These are phyloP conservation scores for Sebastiscus tertius DNA, from an alignment of 2,797 vertebrate genomes.

Conservation along the genomic window DNA sequence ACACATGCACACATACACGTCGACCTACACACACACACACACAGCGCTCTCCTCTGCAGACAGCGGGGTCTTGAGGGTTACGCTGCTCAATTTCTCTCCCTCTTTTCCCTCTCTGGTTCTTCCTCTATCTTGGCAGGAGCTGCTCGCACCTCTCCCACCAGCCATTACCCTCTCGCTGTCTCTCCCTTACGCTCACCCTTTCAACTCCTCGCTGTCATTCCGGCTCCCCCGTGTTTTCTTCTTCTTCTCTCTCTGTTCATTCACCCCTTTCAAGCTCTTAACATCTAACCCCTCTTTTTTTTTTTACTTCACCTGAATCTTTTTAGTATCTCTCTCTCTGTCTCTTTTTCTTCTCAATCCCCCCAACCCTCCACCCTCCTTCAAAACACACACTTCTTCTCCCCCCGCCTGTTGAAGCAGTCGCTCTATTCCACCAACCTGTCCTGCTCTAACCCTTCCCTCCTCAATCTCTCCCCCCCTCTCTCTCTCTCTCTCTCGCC, in stretches of 20 bases:
- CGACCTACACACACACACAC: slow-evolving; percentile 23
- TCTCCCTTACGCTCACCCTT: slow-evolving; percentile 31
- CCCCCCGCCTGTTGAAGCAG: slow-evolving; percentile 18
- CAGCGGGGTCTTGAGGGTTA: slow-evolving; percentile 74
- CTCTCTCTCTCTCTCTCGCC: not conserved
- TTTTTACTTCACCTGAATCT: slow-evolving; percentile 37
- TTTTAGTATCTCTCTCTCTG: not conserved
- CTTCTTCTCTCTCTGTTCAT: slow-evolving; percentile 42
- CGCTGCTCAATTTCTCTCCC: slow-evolving; percentile 72
- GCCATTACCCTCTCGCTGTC: slow-evolving; percentile 65
- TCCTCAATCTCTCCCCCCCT: slow-evolving; percentile 21
- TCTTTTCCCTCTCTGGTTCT: slow-evolving; percentile 53
- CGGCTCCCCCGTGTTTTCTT: slow-evolving; percentile 52
- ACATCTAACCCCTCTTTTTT: slow-evolving; percentile 36
- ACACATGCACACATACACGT: slow-evolving; percentile 25
- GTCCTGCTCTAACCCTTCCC: slow-evolving; percentile 29
- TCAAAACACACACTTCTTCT: slow-evolving; percentile 20
- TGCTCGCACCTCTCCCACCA: slow-evolving; percentile 62
- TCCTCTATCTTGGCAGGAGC: slow-evolving; percentile 69
- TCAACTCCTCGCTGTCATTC: slow-evolving; percentile 54
- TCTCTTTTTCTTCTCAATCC: slow-evolving; percentile 27
- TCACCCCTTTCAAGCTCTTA: slow-evolving; percentile 46
- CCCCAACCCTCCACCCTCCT: not conserved
- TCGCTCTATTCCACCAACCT: slow-evolving; percentile 24
- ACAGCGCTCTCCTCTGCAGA: slow-evolving; percentile 56